These are phyloP conservation scores for Ganaspis sp. DNA, from an alignment of 1,140 invertebrate species.

Conservation along the genomic window DNA sequence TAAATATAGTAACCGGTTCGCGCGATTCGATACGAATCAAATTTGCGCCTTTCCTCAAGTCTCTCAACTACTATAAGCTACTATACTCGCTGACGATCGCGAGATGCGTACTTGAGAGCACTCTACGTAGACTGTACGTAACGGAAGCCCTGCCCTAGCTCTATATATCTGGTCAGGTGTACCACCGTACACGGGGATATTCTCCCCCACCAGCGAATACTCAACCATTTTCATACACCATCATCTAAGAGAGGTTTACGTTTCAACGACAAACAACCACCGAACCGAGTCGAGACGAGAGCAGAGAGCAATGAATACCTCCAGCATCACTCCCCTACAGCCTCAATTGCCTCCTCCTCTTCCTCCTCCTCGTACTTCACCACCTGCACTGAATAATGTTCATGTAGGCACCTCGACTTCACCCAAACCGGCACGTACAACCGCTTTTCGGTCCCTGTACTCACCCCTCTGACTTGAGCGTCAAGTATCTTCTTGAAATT, in stretches of 20 bases:
- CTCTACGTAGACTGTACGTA: conserved; percentile 76
- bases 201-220: conserved; percentile 67
- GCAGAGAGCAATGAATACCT: conserved; percentile 60
- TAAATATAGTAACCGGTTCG: conserved; percentile 46
- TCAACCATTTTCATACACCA: conserved; percentile 70
- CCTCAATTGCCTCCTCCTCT: conserved; percentile 41
- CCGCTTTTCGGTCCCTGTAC: conserved; percentile 60
- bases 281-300: conserved; percentile 65
- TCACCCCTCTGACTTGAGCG: conserved; percentile 36
- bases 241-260: conserved; percentile 63
- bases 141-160: conserved; percentile 77
- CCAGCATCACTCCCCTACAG: conserved; percentile 56
- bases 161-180: conserved; percentile 77
- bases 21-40: conserved; percentile 64
- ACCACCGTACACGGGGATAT: conserved; percentile 72
- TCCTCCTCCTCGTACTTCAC: conserved; percentile 3
- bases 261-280: conserved; percentile 67
- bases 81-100: conserved; percentile 57
- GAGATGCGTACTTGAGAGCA: conserved; percentile 73
- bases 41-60: conserved; percentile 42
- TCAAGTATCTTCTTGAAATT: conserved; percentile 44
- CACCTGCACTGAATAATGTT: conserved; percentile 45
- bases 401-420: conserved; percentile 53
- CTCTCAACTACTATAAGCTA: conserved; percentile 56
- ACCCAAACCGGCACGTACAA: conserved; percentile 55